These are phyloP conservation scores for Serilophus lunatus DNA, from an alignment of 2,113 vertebrate species.

Conservation along the genomic window DNA sequence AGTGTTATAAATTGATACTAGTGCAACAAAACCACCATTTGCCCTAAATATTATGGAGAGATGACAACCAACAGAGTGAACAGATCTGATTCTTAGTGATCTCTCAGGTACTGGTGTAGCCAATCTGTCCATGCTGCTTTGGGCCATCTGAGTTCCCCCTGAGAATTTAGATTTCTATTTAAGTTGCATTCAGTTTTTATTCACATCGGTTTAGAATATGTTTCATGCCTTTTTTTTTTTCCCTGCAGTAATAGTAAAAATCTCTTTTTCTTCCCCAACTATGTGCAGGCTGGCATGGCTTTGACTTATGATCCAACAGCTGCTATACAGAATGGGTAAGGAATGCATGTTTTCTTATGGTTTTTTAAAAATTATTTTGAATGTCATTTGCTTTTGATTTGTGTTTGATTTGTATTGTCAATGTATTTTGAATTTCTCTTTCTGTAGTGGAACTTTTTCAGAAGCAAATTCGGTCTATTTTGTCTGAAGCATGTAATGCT, in stretches of 20 bases:
- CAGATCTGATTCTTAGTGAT: not conserved
- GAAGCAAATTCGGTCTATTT: not conserved
- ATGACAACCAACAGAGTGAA: not conserved
- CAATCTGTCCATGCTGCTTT: not conserved
- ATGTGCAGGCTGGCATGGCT: constrained; percentile 91
- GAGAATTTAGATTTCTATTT: not conserved
- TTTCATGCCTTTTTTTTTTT: not conserved
- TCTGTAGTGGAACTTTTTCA: not conserved
- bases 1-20: not conserved
- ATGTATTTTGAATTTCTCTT: too few species aligned
- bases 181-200: not conserved
- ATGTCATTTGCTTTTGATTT: constrained; percentile 14
- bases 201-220: not conserved
- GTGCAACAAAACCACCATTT: not conserved
- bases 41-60: not conserved
- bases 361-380: not conserved
- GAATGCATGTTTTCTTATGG: constrained; percentile 34
- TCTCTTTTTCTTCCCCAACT: constrained; percentile 49
- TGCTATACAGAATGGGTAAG: constrained; percentile 98
- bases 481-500: not conserved
- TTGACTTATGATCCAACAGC: constrained; percentile 93
- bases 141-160: not conserved
- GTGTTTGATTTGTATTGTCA: too few species aligned
- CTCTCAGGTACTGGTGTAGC: not conserved
- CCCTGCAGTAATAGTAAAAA: constrained; percentile 41